Evolutionary conservation across 1,140 invertebrate species (phyloP).

Genomic region (Antheraea mylitta): DNA sequence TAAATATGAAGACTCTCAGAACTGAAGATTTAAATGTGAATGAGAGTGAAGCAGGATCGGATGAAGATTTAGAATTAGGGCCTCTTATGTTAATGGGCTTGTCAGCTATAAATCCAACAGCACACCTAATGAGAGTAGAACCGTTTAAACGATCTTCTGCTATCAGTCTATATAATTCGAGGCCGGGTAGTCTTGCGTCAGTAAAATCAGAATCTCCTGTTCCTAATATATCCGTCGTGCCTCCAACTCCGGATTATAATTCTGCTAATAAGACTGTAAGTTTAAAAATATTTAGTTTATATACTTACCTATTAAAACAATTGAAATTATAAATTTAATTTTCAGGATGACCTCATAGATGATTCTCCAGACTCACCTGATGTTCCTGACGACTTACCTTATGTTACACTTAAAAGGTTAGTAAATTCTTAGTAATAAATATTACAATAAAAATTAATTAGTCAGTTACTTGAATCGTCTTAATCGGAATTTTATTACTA

Average conservation of each 20-base stretch:
- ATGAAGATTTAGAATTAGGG: slow-evolving; percentile 79
- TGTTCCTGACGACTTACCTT: slow-evolving; percentile 67
- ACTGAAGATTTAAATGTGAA: slow-evolving; percentile 47
- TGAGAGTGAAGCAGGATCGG: slow-evolving; percentile 65
- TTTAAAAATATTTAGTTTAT: slow-evolving; percentile 14
- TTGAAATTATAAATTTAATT: slow-evolving; percentile 7
- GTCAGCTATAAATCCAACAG: slow-evolving; percentile 82
- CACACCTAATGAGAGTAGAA: slow-evolving; percentile 82
- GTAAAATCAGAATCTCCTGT: slow-evolving; percentile 72
- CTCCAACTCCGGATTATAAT: slow-evolving; percentile 85
- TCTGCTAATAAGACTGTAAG: slow-evolving; percentile 72
- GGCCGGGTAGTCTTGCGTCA: slow-evolving; percentile 59
- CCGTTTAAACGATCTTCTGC: slow-evolving; percentile 60
- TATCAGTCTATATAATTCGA: slow-evolving; percentile 45
- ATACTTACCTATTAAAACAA: neutral
- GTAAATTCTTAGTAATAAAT: slow-evolving; percentile 17
- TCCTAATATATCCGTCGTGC: slow-evolving; percentile 86
- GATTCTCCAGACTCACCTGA: slow-evolving; percentile 73
- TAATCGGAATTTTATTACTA: no score
- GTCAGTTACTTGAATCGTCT: no score
- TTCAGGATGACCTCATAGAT: slow-evolving; percentile 69
- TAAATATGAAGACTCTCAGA: slow-evolving; percentile 61
- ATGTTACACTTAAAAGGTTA: slow-evolving; percentile 69
- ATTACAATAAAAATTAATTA: slow-evolving; percentile 2
- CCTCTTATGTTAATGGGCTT: slow-evolving; percentile 83